A percentile compares a stretch with the other conserved stretches of the same genome.
Conservation (phyloP, 1,140 invertebrate species). For the Microplitis mediator region DNA sequence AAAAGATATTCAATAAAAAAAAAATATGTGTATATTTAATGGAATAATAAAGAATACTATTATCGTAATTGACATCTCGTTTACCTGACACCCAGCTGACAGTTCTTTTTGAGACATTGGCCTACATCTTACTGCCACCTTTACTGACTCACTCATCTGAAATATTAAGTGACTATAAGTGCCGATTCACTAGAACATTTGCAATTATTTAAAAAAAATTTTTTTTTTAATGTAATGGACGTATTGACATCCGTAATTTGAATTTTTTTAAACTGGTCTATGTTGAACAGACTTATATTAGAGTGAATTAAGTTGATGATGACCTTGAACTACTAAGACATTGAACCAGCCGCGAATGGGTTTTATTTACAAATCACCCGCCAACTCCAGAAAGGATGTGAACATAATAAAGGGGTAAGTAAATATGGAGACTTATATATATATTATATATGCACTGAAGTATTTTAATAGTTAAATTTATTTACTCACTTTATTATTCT, state of each 20-base stretch:
- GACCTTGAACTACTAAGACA: neutral
- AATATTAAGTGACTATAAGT: constrained; percentile 25
- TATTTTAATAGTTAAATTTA: neutral
- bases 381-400: no score
- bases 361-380: no score
- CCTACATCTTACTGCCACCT: constrained; percentile 89
- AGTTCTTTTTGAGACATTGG: constrained; percentile 69
- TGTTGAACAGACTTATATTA: no score
- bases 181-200: neutral
- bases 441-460: neutral
- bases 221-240: no score
- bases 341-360: neutral
- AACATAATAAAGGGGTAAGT: neutral
- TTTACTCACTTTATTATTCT: constrained; percentile 4
- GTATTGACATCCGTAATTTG: no score
- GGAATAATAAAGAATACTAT: neutral
- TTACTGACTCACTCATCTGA: constrained; percentile 81
- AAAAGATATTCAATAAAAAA: neutral
- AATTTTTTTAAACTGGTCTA: no score
- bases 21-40: neutral
- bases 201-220: no score
- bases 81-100: constrained; percentile 54
- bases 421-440: no score
- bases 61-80: neutral
- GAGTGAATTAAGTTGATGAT: no score